Conservation (phyloP, 2,888 invertebrate genomes). For the Pardosa pseudoannulata region DNA sequence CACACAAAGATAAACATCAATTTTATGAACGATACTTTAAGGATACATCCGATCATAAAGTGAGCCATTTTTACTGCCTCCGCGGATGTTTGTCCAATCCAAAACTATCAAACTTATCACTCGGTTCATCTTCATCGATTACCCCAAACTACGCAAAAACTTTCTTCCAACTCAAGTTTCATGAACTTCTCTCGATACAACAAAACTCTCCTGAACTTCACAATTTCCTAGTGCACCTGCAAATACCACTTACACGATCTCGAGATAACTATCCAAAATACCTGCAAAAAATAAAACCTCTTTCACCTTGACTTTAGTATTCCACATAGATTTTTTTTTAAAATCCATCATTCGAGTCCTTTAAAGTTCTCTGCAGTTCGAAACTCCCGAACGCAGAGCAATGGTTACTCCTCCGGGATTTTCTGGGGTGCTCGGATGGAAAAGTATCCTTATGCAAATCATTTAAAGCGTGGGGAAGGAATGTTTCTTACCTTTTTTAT, state of each 20-base stretch:
- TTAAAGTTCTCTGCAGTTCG: neutral
- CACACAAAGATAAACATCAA: too few relatives aligned
- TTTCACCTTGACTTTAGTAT: conserved; percentile 1
- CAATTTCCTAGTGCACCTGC: neutral
- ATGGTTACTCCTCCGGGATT: neutral
- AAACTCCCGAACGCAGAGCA: neutral
- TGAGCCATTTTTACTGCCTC: neutral
- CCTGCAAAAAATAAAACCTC: neutral
- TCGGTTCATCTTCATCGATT: conserved; percentile 3
- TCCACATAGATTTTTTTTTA: conserved; percentile 5
- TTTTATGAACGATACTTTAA: too few relatives aligned
- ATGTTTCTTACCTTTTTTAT: conserved; percentile 10
- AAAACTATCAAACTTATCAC: conserved; percentile 5
- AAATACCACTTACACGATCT: neutral
- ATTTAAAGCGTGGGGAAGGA: neutral
- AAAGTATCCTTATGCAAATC: neutral
- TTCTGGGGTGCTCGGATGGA: neutral
- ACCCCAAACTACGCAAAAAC: neutral
- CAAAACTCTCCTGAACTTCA: neutral
- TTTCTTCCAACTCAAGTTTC: neutral
- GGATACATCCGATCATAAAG: too few relatives aligned
- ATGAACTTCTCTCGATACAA: neutral
- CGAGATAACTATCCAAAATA: neutral
- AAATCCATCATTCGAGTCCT: neutral
- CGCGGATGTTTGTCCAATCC: neutral